Base-by-base conservation (phyloP, 2,888 invertebrate genomes). In the Drosophila histrio region DNA sequence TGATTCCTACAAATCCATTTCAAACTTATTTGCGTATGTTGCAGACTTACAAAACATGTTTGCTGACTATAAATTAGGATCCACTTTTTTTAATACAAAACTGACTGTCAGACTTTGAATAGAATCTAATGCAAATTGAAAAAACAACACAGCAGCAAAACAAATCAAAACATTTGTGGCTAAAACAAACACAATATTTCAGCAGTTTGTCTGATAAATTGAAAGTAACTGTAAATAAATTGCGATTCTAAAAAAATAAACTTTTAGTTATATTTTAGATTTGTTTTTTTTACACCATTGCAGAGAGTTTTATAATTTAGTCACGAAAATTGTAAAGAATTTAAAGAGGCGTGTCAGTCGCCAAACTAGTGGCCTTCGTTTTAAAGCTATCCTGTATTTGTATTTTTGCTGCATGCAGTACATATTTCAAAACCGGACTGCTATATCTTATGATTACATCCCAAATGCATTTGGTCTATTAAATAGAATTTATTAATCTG, bases 71-170 rank as follows among this genome's bases (percentile, higher is more conserved):
- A 28, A 22, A 32, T 28, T 38, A 38, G 28, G n/a, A 8, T 28
- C 13, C 8, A 32, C 21, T 38, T 15, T 26, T 17, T 6, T 6
- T 2, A 19, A 30, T 15, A 9, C 9, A n/a, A 38, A 68, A 17
- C 53, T 60, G 38, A 9, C 24, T 46, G 13, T 13, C 26, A 26
- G 22, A 38, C 49, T 44, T 7, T 9, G 30, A 68, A 34, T 54
- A 19, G 22, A 49, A 11, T 32, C 21, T 26, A 22, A 52, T 63
- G 39, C 30, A 39, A 22, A 65, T 57, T 15, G 30, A 53, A 52
- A 26, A 34, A 50, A 24, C 21, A 6, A 24, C 15, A 64, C 17
- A 9, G 8, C 15, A 8, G 11, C 38, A 13, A 19, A 19, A 8
- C 30, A 64, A 49, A 32, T 43, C 28, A 5, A 9, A 5, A 1